Evolutionary conservation across 2,888 invertebrate genomes (phyloP).

Genomic region (Operophtera brumata): DNA sequence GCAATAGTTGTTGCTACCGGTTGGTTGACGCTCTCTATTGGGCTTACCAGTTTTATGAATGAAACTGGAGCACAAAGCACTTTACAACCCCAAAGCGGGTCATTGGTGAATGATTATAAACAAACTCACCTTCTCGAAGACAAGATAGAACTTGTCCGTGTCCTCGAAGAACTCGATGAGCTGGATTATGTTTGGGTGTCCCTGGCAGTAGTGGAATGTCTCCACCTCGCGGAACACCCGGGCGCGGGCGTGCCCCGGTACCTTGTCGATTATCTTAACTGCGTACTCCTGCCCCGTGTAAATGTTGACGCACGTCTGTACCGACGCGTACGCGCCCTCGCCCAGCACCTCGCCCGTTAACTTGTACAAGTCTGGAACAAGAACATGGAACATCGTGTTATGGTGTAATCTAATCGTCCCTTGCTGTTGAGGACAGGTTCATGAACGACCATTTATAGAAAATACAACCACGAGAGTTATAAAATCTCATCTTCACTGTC

Average conservation of each 20-base stretch:
- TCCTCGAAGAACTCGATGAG: slow-evolving; percentile 98
- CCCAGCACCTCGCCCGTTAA: slow-evolving; percentile 97
- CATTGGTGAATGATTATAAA: neutral
- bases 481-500: too few relatives aligned
- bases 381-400: too few relatives aligned
- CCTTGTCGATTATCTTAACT: slow-evolving; percentile 98
- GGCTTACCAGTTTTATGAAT: too few relatives aligned
- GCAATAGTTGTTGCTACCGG: too few relatives aligned
- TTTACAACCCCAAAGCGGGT: too few relatives aligned
- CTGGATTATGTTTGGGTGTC: slow-evolving; percentile 98
- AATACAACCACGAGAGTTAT: too few relatives aligned
- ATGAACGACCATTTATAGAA: too few relatives aligned
- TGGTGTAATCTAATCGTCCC: too few relatives aligned
- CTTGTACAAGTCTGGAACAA: slow-evolving; percentile 91
- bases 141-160: slow-evolving; percentile 97
- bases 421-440: too few relatives aligned
- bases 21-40: too few relatives aligned
- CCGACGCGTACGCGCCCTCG: slow-evolving; percentile 97
- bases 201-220: slow-evolving; percentile 98
- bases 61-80: too few relatives aligned
- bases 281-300: slow-evolving; percentile 97
- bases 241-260: slow-evolving; percentile 95
- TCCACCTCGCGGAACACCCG: slow-evolving; percentile 99
- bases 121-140: slow-evolving; percentile 94
- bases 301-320: slow-evolving; percentile 95